Conservation (phyloP, 2,888 invertebrate genomes). For the Drosophila mayaguana region DNA sequence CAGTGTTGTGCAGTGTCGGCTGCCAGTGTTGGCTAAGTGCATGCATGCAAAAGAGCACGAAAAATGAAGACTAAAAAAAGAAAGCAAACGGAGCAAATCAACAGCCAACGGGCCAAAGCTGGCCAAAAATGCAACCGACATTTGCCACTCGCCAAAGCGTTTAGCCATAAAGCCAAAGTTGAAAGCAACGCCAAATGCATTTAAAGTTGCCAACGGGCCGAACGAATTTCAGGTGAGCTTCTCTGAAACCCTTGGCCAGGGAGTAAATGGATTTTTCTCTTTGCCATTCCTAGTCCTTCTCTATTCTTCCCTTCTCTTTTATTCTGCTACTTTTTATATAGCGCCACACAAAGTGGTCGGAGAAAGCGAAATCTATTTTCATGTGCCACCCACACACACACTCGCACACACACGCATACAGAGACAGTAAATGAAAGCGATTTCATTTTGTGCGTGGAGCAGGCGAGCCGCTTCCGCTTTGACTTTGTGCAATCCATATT, state of each 20-base stretch:
- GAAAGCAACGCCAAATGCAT: conserved; percentile 60
- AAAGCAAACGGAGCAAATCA: neutral
- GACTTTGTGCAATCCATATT: conserved; percentile 69
- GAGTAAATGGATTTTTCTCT: conserved; percentile 40
- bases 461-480: conserved; percentile 14
- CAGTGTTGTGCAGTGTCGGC: conserved; percentile 40
- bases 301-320: neutral
- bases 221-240: conserved; percentile 13
- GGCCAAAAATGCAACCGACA: conserved; percentile 18
- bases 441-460: conserved; percentile 43
- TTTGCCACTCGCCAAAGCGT: conserved; percentile 45
- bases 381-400: conserved; percentile 13
- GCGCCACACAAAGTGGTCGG: conserved; percentile 44
- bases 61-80: neutral
- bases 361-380: conserved; percentile 56
- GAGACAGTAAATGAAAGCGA: conserved; percentile 44
- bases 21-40: conserved; percentile 59
- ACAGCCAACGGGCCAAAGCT: conserved; percentile 7
- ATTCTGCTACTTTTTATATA: conserved; percentile 13
- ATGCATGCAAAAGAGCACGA: conserved; percentile 12
- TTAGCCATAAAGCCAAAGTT: conserved; percentile 44
- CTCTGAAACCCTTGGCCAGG: conserved; percentile 4
- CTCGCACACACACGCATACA: neutral
- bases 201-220: conserved; percentile 44
- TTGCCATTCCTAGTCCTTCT: neutral